Evolutionary conservation across 2,113 vertebrate species (phyloP), one percentile per base, ranked within the genome.

Genomic region (Pyrgilauda ruficollis): DNA sequence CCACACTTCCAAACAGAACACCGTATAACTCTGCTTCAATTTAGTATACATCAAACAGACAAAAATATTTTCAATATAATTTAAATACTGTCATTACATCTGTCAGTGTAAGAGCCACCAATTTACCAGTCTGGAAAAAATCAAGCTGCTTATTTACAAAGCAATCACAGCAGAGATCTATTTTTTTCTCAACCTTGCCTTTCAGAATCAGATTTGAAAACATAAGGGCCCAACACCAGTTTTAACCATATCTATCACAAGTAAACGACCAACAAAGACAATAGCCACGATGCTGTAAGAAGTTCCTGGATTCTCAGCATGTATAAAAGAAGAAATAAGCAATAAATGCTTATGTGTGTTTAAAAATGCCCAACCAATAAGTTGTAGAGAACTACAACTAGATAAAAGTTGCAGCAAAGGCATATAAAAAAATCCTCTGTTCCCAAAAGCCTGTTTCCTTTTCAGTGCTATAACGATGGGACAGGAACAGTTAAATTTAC

Each of bases 1-100:
- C 98, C 98, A 97, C 97, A 98, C 98, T 98, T 98, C 98, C 98
- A 98, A 98, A 98, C 87, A 97, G 98, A 94, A 98, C 68, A 98
- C 97, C 97, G 96, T 98, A 97, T 97, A 97, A 97, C 96, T 98
- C 98, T 87, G 97, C 96, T 98, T 98, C 95, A 98, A 98, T 98
- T 98, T 88, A 98, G 96, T 95, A 97, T 97, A 97, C 85, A 97
- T 97, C 91, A 97, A 96, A 98, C 95, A 98, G 95, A 97, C 87
- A 97, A 95, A 89, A 97, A 97, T 96, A 97, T 96, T 96, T 97
- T 95, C 92, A 95, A 96, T 89, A 94, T 85, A 90, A 87, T 96
- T 95, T 97, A 96, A 93, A 96, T 67, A 91, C 67, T 87, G 87
- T 81, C 92, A 97, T 90, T 69, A 95, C 61, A 96, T 93, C 82